Evolutionary conservation across 2,113 vertebrate species (phyloP), one percentile per base, ranked within the genome.

Genomic region (Gnathonemus longibarbis): DNA sequence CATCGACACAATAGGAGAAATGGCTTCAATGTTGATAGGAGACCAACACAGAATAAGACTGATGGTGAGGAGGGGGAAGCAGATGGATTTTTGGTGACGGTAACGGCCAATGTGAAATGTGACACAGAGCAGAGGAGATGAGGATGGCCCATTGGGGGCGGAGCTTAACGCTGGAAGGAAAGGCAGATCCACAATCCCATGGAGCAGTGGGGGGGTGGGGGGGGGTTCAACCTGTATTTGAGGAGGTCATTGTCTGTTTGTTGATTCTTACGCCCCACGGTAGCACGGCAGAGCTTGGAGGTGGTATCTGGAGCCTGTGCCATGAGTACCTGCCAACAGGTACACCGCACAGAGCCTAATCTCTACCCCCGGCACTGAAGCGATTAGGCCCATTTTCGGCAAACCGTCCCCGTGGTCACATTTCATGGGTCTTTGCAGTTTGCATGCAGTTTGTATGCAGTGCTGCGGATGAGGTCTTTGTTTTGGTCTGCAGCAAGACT

Each of bases 1-100:
- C 94, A 94, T 94, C 94, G 94, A 94, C 94, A 94, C 95, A 95
- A 96, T 95, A 95, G 91, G 94, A 92, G 2, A 35, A 58, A 80
- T 5, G 88, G 89, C 91, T 93, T 88, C 90, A 46, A 91, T 52
- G 86, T 74, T 90, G 91, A 91, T 90, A 93, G 94, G 93, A 94
- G 94, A 94, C 93, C 91, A 90, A 93, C 91, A 92, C 92, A 92
- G 92, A 95, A 93, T 93, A 94, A 94, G 92, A 94, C 89, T 87
- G 86, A 66, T 17, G 91, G 90, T 92, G 92, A 93, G 95, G 94
- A 91, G 90, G 92, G 5, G 53, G 31, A 88, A 80, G 84, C 92
- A 91, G 93, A 94, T 91, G 94, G 90, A 88, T 89, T 92, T 94
- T 91, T 88, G 92, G 62, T 31, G 62, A 70, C 62, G 3, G 62